Base-by-base conservation (phyloP, 92 coral and sea anemone species). In the Zoanthus sansibaricus region DNA sequence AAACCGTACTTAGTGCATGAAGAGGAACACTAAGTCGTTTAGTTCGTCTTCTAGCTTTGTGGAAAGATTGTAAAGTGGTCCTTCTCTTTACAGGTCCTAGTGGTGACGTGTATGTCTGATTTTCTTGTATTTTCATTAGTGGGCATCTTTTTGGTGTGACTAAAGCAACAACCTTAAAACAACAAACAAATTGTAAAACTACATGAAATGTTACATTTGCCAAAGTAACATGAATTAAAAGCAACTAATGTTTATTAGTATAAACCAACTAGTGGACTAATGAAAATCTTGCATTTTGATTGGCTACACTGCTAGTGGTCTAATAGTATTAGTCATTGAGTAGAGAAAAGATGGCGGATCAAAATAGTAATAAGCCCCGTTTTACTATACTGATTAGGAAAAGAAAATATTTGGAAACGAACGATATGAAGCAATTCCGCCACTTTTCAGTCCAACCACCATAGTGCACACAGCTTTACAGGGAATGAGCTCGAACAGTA, bases 61-160 rank as follows among this genome's bases (percentile, higher is more conserved):
- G 85, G 33, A 80, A 46, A 11, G 45, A 12, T 32, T 44, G 73
- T 6, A 71, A 79, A n/a, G 37, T 30, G 25, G 72, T 2, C 56
- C 84, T 61, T 45, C 70, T 79, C 56, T 79, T 79, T n/a, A 33
- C 56, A 79, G 72, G n/a, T 79, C 56, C 59, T 16, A 76, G 13
- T 21, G 85, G 62, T 66, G 85, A 80, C 12, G 75, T 14, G 49
- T 62, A 64, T 66, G 44, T 80, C 85, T 66, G 85, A 77, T 89
- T 92, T 69, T 90, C 95, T 82, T 90, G 94, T 58, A 96, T 94
- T 33, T 88, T 85, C 72, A 76, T 89, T n/a, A 96, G 84, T 44
- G 99, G 99, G 33, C 68, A 85, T 83, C 99, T 90, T 33, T 91
- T 91, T 62, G 99, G 99, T 54, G 96, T 93, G 68, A 78, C 67